Evolutionary conservation across 2,888 invertebrate genomes (phyloP).

Genomic region (Acronicta psi): DNA sequence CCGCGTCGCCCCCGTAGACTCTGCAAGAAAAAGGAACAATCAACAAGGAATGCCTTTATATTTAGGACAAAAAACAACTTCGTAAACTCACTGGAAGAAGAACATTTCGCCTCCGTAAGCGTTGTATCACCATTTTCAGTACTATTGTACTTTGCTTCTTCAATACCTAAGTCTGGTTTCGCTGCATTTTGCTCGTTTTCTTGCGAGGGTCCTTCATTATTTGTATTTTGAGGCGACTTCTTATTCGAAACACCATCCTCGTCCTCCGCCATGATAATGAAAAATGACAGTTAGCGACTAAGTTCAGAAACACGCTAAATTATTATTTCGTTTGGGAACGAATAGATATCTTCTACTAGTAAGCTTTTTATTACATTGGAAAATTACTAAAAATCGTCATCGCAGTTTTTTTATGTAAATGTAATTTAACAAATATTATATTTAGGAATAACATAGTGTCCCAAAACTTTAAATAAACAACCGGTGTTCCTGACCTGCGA

Average conservation of each 20-base stretch:
- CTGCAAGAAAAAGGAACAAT: constrained; percentile 74
- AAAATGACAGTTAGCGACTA: constrained; percentile 75
- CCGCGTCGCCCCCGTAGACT: constrained; percentile 82
- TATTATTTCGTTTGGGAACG: constrained; percentile 26
- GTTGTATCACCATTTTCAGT: constrained; percentile 79
- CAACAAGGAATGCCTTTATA: constrained; percentile 75
- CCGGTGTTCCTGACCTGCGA: no score
- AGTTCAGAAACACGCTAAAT: constrained; percentile 57
- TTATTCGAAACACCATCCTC: constrained; percentile 87
- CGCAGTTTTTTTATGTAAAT: no score
- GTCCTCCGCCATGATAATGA: constrained; percentile 88
- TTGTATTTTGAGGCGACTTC: constrained; percentile 84
- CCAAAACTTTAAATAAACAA: no score
- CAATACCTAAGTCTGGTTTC: constrained; percentile 86
- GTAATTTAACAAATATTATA: no score
- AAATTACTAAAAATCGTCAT: no score
- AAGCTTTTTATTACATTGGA: no score
- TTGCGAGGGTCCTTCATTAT: constrained; percentile 74
- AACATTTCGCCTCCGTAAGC: constrained; percentile 78
- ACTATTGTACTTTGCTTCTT: constrained; percentile 83
- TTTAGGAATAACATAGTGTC: no score
- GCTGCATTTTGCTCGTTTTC: constrained; percentile 79
- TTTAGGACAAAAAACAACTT: constrained; percentile 86
- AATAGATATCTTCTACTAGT: no score
- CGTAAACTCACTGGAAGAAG: constrained; percentile 83